Conservation (phyloP, 2,113 vertebrate species). For the Megatriorchis doriae region DNA sequence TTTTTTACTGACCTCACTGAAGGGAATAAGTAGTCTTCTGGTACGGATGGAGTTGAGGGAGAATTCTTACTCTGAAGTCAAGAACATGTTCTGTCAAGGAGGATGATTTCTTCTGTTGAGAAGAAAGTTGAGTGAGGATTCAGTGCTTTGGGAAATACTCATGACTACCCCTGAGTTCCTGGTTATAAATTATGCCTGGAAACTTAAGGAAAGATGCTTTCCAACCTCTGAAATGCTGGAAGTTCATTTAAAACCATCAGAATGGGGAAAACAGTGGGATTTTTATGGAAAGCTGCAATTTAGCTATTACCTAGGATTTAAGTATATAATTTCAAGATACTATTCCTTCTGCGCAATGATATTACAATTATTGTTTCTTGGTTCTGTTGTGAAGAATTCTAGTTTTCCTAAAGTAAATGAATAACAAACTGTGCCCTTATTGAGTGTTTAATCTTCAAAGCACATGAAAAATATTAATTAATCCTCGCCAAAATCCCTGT, state of each 20-base stretch:
- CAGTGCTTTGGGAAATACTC: background rate
- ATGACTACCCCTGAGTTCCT: background rate
- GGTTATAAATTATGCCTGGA: background rate
- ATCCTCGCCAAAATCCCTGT: background rate
- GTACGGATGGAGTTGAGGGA: background rate
- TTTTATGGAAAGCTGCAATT: background rate
- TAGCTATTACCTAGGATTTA: background rate
- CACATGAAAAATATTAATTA: conserved; percentile 13
- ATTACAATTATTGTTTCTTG: background rate
- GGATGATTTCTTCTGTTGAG: background rate
- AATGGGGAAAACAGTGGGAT: background rate
- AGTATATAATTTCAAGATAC: background rate
- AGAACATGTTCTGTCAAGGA: background rate
- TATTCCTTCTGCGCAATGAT: background rate
- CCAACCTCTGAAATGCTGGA: background rate
- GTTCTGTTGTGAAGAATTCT: background rate
- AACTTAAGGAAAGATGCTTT: background rate
- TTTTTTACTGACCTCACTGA: background rate
- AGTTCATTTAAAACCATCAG: background rate
- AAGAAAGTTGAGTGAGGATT: background rate
- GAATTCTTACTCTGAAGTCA: background rate
- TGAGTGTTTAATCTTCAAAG: background rate
- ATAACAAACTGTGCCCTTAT: background rate
- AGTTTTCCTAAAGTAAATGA: background rate
- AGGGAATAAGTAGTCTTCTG: background rate